Percentiles rank a stretch among this genome's conserved stretches.
These are phyloP conservation scores for Leuciscus waleckii DNA, from an alignment of 2,797 vertebrate genomes.

Conservation along the genomic window DNA sequence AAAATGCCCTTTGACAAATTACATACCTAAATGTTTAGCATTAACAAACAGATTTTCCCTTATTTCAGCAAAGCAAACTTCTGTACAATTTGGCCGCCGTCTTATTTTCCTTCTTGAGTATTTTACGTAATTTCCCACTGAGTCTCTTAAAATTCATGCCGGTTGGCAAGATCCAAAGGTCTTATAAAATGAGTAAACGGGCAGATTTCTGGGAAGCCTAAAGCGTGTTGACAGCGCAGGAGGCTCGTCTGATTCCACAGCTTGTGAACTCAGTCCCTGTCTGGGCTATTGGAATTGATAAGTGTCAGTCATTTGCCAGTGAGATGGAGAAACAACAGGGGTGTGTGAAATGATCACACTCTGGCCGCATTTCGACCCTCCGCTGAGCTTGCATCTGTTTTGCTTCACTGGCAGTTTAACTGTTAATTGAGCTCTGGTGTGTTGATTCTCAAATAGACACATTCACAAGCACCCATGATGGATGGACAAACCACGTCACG, in stretches of 20 bases:
- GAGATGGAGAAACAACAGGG: conserved; percentile 21
- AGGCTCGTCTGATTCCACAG: conserved; percentile 42
- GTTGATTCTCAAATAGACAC: conserved; percentile 54
- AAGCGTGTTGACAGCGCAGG: conserved; percentile 48
- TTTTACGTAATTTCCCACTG: conserved; percentile 52
- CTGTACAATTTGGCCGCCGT: conserved; percentile 24
- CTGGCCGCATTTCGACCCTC: conserved; percentile 9
- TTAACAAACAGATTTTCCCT: conserved; percentile 14
- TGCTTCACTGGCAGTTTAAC: conserved; percentile 27
- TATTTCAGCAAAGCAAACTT: conserved; percentile 28
- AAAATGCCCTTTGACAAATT: conserved; percentile 4
- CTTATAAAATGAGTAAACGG: conserved; percentile 60
- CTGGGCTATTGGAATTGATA: conserved; percentile 55
- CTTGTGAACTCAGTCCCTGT: conserved; percentile 39
- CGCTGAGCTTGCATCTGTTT: conserved; percentile 34
- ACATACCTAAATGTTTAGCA: conserved; percentile 13
- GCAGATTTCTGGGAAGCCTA: conserved; percentile 57
- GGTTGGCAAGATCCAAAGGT: conserved; percentile 51
- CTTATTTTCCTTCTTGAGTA: conserved; percentile 40
- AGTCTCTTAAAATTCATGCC: conserved; percentile 53
- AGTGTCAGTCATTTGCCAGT: conserved; percentile 45
- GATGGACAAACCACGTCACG: conserved; percentile 20
- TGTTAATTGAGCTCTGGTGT: conserved; percentile 48
- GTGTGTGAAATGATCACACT: conserved; percentile 63
- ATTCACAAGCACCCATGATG: conserved; percentile 19